Evolutionary conservation across 2,113 vertebrate genomes (phyloP).

Genomic region (Anguilla japonica): DNA sequence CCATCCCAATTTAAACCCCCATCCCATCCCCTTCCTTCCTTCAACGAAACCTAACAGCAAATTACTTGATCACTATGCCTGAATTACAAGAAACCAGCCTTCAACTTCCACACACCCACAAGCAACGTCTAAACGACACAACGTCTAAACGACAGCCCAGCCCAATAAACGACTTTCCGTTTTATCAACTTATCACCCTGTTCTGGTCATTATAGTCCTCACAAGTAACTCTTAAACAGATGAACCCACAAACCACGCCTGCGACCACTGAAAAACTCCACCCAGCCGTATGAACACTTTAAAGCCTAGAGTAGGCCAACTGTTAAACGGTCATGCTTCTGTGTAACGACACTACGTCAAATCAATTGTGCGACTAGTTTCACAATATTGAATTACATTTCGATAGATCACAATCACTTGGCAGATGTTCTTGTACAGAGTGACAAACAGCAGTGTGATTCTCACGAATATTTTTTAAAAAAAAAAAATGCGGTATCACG

Average conservation of each 20-base stretch:
- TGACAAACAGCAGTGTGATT: no score
- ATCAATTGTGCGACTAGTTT: no score
- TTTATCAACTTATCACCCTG: conserved; percentile 26
- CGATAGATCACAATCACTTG: no score
- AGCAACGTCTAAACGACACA: background rate
- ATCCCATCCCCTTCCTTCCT: no score
- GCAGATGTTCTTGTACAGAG: no score
- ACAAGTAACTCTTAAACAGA: background rate
- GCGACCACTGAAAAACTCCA: background rate
- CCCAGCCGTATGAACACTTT: background rate
- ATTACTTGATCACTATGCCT: no score
- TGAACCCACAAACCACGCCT: background rate
- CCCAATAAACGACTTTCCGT: conserved; percentile 25
- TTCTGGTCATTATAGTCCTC: background rate
- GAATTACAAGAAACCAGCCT: background rate
- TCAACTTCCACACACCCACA: background rate
- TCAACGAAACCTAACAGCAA: no score
- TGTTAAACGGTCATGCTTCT: background rate
- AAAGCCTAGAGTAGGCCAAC: background rate
- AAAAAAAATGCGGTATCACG: no score
- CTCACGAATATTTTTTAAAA: no score
- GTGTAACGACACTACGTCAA: no score
- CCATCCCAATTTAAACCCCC: no score
- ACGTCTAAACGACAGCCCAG: background rate
- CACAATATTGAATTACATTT: no score